These are phyloP conservation scores for Hermaeophaga mercurialis DNA, from an alignment of 2,888 invertebrate species.

Conservation along the genomic window DNA sequence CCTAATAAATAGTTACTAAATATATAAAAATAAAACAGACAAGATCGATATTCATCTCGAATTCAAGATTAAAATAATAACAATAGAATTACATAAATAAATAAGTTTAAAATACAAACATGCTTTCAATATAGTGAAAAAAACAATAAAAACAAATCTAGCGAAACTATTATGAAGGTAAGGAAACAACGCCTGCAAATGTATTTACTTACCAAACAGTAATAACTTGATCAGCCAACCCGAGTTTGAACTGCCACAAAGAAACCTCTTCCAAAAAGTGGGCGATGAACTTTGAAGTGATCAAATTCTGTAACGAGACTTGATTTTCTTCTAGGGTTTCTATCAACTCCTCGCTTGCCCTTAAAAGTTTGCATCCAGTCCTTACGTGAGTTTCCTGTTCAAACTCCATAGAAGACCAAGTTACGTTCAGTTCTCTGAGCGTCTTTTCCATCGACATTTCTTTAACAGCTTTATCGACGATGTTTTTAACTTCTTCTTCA, in stretches of 20 bases:
- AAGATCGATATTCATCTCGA: too few species aligned
- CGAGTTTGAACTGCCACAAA: slow-evolving; percentile 89
- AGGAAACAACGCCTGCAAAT: too few species aligned
- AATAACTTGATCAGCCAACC: slow-evolving; percentile 92
- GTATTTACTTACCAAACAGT: slow-evolving; percentile 75
- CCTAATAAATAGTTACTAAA: too few species aligned
- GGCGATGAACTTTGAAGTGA: slow-evolving; percentile 96
- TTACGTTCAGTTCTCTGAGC: slow-evolving; percentile 84
- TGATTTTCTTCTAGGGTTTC: slow-evolving; percentile 98
- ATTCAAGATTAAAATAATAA: too few species aligned
- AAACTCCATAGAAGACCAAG: slow-evolving; percentile 94
- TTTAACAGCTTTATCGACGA: slow-evolving; percentile 97
- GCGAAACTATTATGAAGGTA: too few species aligned
- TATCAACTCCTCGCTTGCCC: slow-evolving; percentile 93
- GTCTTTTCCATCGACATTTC: slow-evolving; percentile 99
- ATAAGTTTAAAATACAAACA: too few species aligned
- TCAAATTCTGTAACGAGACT: slow-evolving; percentile 93
- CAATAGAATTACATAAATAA: too few species aligned
- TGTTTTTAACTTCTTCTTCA: slow-evolving; percentile 96
- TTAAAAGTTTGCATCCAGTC: slow-evolving; percentile 83
- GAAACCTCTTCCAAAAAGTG: slow-evolving; percentile 95
- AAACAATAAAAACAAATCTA: not conserved
- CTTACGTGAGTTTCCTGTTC: slow-evolving; percentile 86
- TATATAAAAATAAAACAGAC: too few species aligned
- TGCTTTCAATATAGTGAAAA: too few species aligned